Conservation (phyloP, 1,140 invertebrate genomes). For the Bombus terrestris region DNA sequence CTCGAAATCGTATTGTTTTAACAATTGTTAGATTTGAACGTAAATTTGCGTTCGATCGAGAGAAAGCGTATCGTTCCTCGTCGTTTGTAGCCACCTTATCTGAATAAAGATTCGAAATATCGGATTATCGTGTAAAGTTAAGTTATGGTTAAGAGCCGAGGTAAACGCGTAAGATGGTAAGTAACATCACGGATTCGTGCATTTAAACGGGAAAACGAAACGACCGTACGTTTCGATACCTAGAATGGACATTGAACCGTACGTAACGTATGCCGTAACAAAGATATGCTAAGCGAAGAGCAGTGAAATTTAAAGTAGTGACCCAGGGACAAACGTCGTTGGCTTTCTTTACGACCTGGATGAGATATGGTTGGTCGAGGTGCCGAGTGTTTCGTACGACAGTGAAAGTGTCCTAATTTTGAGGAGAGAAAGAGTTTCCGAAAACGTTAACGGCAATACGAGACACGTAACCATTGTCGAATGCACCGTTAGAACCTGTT, state of each 20-base stretch:
- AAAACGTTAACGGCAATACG: slow-evolving; percentile 38
- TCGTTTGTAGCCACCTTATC: neutral
- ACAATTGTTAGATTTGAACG: neutral
- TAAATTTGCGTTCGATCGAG: neutral
- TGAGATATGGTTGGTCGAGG: slow-evolving; percentile 52
- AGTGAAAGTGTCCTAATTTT: slow-evolving; percentile 70
- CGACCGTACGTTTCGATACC: neutral
- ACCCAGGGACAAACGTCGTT: slow-evolving; percentile 36
- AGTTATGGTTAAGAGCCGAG: neutral
- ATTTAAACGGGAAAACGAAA: too few relatives aligned
- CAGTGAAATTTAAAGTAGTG: slow-evolving; percentile 53
- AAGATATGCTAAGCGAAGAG: slow-evolving; percentile 36
- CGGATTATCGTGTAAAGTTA: too few relatives aligned
- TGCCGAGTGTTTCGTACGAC: slow-evolving; percentile 58
- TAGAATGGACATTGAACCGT: slow-evolving; percentile 28
- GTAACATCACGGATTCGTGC: neutral
- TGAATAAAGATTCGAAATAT: neutral
- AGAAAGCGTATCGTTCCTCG: neutral
- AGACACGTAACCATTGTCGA: slow-evolving; percentile 37
- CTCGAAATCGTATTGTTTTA: neutral
- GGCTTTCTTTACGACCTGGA: slow-evolving; percentile 42
- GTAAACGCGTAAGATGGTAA: neutral
- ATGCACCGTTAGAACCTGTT: slow-evolving; percentile 12
- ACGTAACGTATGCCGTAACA: slow-evolving; percentile 33
- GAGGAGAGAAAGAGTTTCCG: slow-evolving; percentile 54